These are phyloP conservation scores for Heliconius charithonia DNA, from an alignment of 2,888 invertebrate species.

Conservation along the genomic window DNA sequence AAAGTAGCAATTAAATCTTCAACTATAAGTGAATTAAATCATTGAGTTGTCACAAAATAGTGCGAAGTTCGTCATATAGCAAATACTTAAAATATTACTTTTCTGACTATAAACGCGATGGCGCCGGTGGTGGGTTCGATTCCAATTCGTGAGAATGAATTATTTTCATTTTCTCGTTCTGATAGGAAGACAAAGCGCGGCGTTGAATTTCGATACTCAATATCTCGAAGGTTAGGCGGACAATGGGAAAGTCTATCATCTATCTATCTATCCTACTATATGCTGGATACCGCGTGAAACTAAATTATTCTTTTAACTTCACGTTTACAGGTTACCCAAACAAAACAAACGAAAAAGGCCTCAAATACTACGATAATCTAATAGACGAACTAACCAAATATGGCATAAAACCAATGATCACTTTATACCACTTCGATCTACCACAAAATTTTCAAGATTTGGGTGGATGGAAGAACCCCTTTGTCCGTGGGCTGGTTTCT, in stretches of 20 bases:
- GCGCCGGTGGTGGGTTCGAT: no score
- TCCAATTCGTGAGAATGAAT: background rate
- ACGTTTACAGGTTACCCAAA: conserved; percentile 61
- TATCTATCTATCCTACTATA: no score
- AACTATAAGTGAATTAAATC: no score
- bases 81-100: no score
- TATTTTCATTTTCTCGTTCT: background rate
- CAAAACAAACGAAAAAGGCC: conserved; percentile 67
- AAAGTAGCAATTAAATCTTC: no score
- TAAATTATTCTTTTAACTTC: background rate
- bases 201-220: background rate
- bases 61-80: no score
- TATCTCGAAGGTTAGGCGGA: accelerated
- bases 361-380: conserved; percentile 82
- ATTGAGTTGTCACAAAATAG: no score
- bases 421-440: conserved; percentile 68
- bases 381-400: conserved; percentile 75
- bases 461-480: conserved; percentile 70
- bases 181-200: background rate
- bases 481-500: conserved; percentile 70
- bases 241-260: background rate
- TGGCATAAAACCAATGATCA: conserved; percentile 67
- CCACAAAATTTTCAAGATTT: conserved; percentile 67
- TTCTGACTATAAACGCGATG: no score
- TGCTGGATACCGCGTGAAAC: no score